Evolutionary conservation across 2,888 invertebrate genomes (phyloP).

Genomic region (Macrophya annulata): DNA sequence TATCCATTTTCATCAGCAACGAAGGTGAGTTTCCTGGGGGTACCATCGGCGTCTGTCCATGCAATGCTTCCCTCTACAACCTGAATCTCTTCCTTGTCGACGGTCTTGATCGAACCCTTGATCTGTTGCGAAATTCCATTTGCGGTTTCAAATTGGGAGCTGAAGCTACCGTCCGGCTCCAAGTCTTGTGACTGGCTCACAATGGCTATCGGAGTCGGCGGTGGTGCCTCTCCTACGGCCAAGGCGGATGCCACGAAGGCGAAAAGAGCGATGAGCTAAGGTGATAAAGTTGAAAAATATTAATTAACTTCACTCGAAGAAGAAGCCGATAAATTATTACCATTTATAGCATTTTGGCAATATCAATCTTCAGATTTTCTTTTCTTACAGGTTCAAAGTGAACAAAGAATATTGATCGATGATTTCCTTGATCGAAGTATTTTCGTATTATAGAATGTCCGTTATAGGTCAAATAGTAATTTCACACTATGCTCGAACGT

Average conservation of each 20-base stretch:
- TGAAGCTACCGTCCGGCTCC: slow-evolving; percentile 29
- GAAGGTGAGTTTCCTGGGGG: slow-evolving; percentile 61
- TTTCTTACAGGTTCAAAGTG: not conserved
- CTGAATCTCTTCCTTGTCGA: slow-evolving; percentile 14
- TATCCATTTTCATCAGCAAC: slow-evolving; percentile 68
- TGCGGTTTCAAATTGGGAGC: slow-evolving; percentile 17
- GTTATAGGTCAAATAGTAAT: not conserved
- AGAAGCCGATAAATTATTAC: not conserved
- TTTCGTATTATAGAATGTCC: not conserved
- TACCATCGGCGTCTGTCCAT: slow-evolving; percentile 64
- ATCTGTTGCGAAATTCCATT: slow-evolving; percentile 32
- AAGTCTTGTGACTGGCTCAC: slow-evolving; percentile 38
- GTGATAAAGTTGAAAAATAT: not conserved
- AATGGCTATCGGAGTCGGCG: slow-evolving; percentile 44
- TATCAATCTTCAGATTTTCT: not conserved
- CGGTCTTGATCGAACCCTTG: slow-evolving; percentile 30
- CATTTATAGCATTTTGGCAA: not conserved
- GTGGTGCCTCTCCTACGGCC: not conserved
- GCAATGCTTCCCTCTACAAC: slow-evolving; percentile 54
- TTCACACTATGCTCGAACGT: not conserved
- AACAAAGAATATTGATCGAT: not conserved
- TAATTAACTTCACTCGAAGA: not conserved
- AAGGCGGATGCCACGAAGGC: slow-evolving; percentile 35
- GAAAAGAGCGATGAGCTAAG: slow-evolving; percentile 40
- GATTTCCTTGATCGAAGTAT: not conserved